Evolutionary conservation across 92 coral and sea anemone genomes (phyloP).

Genomic region (Zoanthus gigantus): DNA sequence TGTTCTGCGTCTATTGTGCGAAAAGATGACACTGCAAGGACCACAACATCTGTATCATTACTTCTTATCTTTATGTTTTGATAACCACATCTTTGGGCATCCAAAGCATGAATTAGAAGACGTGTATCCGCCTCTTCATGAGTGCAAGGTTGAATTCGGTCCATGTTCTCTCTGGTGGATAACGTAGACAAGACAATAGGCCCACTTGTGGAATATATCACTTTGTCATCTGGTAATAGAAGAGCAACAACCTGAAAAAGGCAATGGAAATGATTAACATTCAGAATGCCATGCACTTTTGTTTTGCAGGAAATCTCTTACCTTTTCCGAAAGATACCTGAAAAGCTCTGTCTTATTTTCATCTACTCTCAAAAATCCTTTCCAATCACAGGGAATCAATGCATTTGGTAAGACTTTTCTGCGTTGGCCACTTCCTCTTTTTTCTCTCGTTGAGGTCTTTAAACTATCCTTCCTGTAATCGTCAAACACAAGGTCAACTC

Average conservation of each 20-base stretch:
- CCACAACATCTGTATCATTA: conserved; percentile 67
- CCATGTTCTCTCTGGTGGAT: not conserved
- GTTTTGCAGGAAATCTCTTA: not conserved
- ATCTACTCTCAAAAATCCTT: conserved; percentile 64
- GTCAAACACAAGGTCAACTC: conserved; percentile 27
- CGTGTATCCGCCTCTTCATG: conserved; percentile 75
- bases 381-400: conserved; percentile 74
- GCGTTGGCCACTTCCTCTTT: conserved; percentile 74
- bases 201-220: not conserved
- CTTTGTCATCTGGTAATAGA: not conserved
- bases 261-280: too few relatives aligned
- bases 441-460: conserved; percentile 64
- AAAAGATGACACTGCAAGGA: conserved; percentile 54
- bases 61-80: conserved; percentile 51
- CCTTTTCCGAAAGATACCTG: conserved; percentile 48
- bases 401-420: conserved; percentile 58
- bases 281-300: too few relatives aligned
- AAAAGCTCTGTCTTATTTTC: conserved; percentile 75
- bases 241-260: not conserved
- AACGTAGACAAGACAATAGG: not conserved
- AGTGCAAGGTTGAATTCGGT: not conserved
- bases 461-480: conserved; percentile 63
- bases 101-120: conserved; percentile 55
- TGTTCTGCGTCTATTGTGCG: conserved; percentile 31
- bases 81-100: conserved; percentile 43